Evolutionary conservation across 2,888 invertebrate genomes (phyloP), one percentile per base, ranked within the genome.

Genomic region (Drosophila pegasa): DNA sequence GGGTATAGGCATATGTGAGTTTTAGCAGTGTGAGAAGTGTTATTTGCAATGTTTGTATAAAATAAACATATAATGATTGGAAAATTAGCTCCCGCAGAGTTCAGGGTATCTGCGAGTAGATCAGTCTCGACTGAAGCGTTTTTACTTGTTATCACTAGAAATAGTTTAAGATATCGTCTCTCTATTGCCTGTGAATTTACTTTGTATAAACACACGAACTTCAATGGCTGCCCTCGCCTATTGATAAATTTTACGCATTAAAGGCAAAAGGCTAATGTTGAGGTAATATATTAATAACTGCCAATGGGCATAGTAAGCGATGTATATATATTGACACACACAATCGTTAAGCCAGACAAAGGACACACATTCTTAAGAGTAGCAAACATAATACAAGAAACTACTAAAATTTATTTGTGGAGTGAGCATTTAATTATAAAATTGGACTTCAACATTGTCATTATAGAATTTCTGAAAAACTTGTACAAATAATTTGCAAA

Each of bases 221-320:
- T 35, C 2, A 18, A 3, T 9, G 33, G 12, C 57, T 22, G 3
- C 54, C 72, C 56, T 70, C 48, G 61, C n/a, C 0, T 22, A n/a
- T 20, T 27, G 27, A 4, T 20, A 47, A 52, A 41, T 57, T 47
- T 38, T 10, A 38, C 37, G 22, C 55, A 18, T 4, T 55, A 16
- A 4, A 47, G 45, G 33, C 45, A 7, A 38, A 33, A 27, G 45
- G 29, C 52, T 16, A 25, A 37, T 43, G 65, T 16, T 31, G 25
- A 37, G 31, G 31, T 29, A 31, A n/a, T 18, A n/a, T 55, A 33
- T 45, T 41, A 61, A 38, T 60, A 74, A 67, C 27, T 27, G 25
- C n/a, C 38, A 12, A 31, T 63, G 51, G 37, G 55, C 63, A 40
- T 51, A 18, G 41, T 16, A 33, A 58, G 18, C 27, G 43, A 62